Evolutionary conservation across 2,113 vertebrate species (phyloP).

Genomic region (Sterna hirundo): DNA sequence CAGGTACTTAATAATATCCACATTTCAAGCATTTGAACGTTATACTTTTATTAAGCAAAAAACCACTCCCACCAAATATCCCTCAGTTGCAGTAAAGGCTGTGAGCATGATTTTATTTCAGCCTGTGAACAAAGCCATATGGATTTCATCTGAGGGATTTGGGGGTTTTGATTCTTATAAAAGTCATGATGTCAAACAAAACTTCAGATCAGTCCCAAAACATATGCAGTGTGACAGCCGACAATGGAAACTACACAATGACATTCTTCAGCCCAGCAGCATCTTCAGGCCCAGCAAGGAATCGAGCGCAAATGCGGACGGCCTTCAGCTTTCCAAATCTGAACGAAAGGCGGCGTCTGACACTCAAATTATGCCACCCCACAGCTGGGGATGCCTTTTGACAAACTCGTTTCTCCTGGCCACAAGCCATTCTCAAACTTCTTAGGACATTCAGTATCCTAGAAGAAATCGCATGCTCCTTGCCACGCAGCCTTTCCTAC

Average conservation of each 20-base stretch:
- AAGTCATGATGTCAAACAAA: slow-evolving; percentile 67
- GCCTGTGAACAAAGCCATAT: slow-evolving; percentile 69
- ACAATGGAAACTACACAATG: slow-evolving; percentile 56
- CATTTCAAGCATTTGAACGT: slow-evolving; percentile 49
- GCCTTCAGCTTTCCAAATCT: neutral
- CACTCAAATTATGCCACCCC: neutral
- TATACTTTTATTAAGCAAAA: slow-evolving; percentile 60
- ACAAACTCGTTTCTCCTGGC: neutral
- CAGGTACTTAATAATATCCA: slow-evolving; percentile 70
- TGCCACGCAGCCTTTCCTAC: rapidly evolving
- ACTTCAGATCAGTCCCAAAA: slow-evolving; percentile 60
- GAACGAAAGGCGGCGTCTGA: neutral
- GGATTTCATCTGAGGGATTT: slow-evolving; percentile 67
- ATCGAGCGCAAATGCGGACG: neutral
- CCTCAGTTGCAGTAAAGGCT: slow-evolving; percentile 64
- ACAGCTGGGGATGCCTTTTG: neutral
- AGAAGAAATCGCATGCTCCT: neutral
- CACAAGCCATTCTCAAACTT: neutral
- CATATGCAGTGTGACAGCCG: slow-evolving; percentile 54
- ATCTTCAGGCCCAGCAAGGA: slow-evolving; percentile 34
- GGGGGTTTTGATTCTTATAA: slow-evolving; percentile 63
- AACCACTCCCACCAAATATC: slow-evolving; percentile 60
- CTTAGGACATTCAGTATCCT: neutral
- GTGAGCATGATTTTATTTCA: slow-evolving; percentile 62
- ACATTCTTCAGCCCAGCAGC: neutral